These are phyloP conservation scores for Tigriopus japonicus DNA, from an alignment of 1,140 invertebrate genomes.

Conservation along the genomic window DNA sequence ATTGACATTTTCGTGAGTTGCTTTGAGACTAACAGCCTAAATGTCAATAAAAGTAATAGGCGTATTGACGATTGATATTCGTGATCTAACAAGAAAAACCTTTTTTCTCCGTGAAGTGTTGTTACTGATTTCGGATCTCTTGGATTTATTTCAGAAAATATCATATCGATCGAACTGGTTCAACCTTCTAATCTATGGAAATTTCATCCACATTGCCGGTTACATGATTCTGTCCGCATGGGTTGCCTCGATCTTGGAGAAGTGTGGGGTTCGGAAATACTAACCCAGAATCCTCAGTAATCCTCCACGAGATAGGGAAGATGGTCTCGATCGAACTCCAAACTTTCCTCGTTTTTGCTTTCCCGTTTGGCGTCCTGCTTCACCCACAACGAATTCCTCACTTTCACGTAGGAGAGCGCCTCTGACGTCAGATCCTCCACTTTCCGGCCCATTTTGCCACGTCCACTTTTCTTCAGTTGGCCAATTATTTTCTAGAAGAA, in stretches of 20 bases:
- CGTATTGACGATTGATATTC: no score
- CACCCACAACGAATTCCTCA: background rate
- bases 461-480: background rate
- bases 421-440: background rate
- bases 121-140: no score
- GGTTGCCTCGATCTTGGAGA: background rate
- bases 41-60: no score
- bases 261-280: slow-evolving; percentile 3
- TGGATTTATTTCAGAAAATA: background rate
- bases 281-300: background rate
- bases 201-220: background rate
- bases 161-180: slow-evolving; percentile 7
- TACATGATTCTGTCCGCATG: slow-evolving; percentile 4
- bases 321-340: no score
- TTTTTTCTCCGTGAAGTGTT: no score
- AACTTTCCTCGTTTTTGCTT: no score
- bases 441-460: background rate
- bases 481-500: background rate
- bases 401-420: background rate
- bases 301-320: no score
- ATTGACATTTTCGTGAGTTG: slow-evolving; percentile 26
- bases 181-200: slow-evolving; percentile 10
- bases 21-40: no score
- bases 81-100: no score
- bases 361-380: background rate